Evolutionary conservation across 2,797 vertebrate genomes (phyloP), one percentile per base, ranked within the genome.

Genomic region (Fistularia commersonii): DNA sequence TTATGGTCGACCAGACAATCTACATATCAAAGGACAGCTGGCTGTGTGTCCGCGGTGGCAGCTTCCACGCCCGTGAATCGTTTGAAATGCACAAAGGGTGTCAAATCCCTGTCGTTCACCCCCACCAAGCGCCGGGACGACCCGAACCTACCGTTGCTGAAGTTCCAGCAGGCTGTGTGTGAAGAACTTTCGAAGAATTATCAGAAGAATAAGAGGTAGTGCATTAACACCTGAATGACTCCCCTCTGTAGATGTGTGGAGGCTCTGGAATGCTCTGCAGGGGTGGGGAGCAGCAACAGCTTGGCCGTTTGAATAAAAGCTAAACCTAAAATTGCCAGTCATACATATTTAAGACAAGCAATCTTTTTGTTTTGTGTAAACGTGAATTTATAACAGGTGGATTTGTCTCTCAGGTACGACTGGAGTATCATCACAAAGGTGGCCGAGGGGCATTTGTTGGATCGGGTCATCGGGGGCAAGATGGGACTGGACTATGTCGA

Each of bases 401-500:
- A n/a, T 45, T 45, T 43, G 9, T 42, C 1, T 57, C 47, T 35
- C 62, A 88, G 86, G 55, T 90, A 92, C 51, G 91, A 94, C 67
- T 89, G 83, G 88, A 89, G 89, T 45, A 51, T 91, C 0, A 11
- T 97, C 13, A 52, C 87, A 48, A 90, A 84, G 60, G 62, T 93
- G 35, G 88, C 93, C 1, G 86, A 87, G 59, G 71, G 80, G 34
- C 58, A 77, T 56, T 79, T 76, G 42, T 83, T 99, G 68, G 83
- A 92, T 52, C 92, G 91, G 11, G 85, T 99, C 52, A 96, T 98
- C 45, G 96, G 97, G 40, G 82, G 90, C 40, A 88, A 93, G 48
- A 97, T 99, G 93, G 96, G 95, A 8, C 63, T 86, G n/a, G 92
- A 94, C 7, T 83, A 57, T 47, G 47, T 96, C 8, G 96, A 98